Percentiles rank a stretch among this genome's conserved stretches.
Evolutionary conservation across 2,797 vertebrate species (phyloP).

Genomic region (Manis pentadactyla): DNA sequence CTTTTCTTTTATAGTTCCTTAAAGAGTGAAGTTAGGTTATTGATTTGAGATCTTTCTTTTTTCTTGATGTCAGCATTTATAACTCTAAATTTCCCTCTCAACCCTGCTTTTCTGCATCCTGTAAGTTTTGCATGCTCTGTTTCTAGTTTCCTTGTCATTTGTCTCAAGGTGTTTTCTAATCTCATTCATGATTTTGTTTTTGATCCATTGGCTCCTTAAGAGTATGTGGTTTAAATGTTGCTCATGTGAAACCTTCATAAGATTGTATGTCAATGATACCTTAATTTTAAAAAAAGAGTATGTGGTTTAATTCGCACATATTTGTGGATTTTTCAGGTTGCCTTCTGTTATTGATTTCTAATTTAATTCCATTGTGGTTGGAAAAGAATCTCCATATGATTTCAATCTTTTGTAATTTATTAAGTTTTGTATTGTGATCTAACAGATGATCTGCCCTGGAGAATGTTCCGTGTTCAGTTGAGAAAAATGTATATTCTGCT

Average conservation of each 20-base stretch:
- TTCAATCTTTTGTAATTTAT: neutral
- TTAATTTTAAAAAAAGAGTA: too few species aligned
- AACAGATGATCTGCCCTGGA: neutral
- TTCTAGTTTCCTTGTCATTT: neutral
- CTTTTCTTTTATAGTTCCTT: neutral
- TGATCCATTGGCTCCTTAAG: neutral
- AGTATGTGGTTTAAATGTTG: neutral
- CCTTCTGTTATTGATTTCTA: neutral
- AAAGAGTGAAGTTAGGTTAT: neutral
- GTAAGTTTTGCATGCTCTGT: neutral
- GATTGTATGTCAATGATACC: too few species aligned
- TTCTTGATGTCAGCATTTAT: neutral
- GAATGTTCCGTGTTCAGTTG: neutral
- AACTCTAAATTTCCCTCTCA: neutral
- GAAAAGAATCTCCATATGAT: neutral
- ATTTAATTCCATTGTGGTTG: neutral
- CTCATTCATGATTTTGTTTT: neutral
- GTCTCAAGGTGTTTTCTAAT: constrained; percentile 31
- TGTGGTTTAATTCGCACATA: constrained; percentile 1
- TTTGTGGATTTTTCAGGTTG: constrained; percentile 9
- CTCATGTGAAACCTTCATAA: too few species aligned
- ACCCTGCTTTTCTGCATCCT: neutral
- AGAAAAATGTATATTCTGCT: neutral
- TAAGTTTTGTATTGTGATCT: neutral
- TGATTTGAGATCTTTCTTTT: neutral